Base-by-base conservation (phyloP, 2,113 vertebrate species). In the Nerophis ophidion region DNA sequence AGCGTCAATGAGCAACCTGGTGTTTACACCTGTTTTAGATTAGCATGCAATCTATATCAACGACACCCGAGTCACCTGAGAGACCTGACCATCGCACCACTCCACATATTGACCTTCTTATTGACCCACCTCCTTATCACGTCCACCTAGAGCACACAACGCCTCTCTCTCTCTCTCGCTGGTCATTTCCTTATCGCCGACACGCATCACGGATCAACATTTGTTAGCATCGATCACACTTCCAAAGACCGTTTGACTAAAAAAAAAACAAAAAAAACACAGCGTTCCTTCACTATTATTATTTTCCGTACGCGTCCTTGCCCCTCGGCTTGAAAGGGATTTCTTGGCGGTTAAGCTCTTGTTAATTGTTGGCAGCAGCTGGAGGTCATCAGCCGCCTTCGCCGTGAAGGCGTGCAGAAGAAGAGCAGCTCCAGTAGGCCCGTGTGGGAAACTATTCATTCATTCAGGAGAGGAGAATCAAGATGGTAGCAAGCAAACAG, bases 171-270 rank as follows among this genome's bases (percentile, higher is more conserved):
- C 65, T 59, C 38, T 58, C 51, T 40, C 56, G 45, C 60, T 38
- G 63, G 57, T 59, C 12, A 38, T 62, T 80, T 84, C 48, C 81
- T 85, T 87, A 87, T 88, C 82, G 12, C 68, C 38, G n/a, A n/a
- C n/a, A n/a, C 40, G 3, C 35, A 56, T 63, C 75, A 77, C 42
- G 50, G 81, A 78, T 70, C 70, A 61, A 53, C 61, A 75, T 84
- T 84, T 75, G 86, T 86, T 87, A 78, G 72, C 77, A 88, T 78
- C 56, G 80, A 88, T 87, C 87, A 81, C 64, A 66, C 65, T 79
- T 75, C 65, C 59, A 79, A 77, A 67, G 57, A 61, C 56, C 48
- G 63, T 71, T 53, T 14, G 7, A 26, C 38, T 8, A 40, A 40
- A 40, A 47, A 33, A 33, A 11, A 19, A 58, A 15, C 4, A 3